Percentiles rank a stretch among this genome's conserved stretches.
phyloP scores from a whole-genome alignment of 2,113 vertebrate genomes.

The Pelvicachromis taeniatus region DNA sequence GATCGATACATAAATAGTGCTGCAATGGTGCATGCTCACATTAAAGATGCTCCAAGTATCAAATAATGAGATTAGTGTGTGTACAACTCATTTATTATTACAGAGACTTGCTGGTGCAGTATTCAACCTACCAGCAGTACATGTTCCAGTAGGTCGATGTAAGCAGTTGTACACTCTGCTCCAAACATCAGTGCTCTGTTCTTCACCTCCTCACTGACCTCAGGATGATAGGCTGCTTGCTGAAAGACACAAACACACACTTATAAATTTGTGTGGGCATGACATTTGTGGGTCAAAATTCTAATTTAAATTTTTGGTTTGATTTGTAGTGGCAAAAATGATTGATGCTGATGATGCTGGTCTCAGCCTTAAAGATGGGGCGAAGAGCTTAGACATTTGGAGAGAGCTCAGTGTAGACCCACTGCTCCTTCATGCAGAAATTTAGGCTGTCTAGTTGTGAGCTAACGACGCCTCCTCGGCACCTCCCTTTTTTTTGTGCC shows the following conservation, averaged over 20 bases:
- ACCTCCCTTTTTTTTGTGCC: not conserved
- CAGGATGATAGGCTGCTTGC: constrained; percentile 91
- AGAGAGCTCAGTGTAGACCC: not conserved
- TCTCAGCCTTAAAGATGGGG: not conserved
- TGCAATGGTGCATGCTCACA: not conserved
- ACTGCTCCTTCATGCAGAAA: not conserved
- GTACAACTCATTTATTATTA: not conserved
- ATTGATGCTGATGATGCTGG: not conserved
- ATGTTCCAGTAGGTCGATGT: constrained; percentile 90
- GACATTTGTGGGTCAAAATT: not conserved
- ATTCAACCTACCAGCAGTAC: constrained; percentile 80
- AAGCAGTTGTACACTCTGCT: constrained; percentile 88
- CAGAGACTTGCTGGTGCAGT: not conserved
- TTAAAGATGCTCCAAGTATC: not conserved
- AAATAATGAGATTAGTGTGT: not conserved
- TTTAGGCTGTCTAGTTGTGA: not conserved
- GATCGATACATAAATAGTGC: not conserved
- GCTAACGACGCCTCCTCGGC: not conserved
- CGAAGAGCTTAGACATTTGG: not conserved
- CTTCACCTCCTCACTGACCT: constrained; percentile 85
- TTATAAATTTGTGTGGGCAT: not conserved
- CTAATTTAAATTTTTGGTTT: not conserved
- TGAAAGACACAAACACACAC: constrained; percentile 49
- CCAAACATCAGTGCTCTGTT: constrained; percentile 84
- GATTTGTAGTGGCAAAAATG: not conserved